Evolutionary conservation across 2,113 vertebrate species (phyloP).

Genomic region (Eublepharis macularius): DNA sequence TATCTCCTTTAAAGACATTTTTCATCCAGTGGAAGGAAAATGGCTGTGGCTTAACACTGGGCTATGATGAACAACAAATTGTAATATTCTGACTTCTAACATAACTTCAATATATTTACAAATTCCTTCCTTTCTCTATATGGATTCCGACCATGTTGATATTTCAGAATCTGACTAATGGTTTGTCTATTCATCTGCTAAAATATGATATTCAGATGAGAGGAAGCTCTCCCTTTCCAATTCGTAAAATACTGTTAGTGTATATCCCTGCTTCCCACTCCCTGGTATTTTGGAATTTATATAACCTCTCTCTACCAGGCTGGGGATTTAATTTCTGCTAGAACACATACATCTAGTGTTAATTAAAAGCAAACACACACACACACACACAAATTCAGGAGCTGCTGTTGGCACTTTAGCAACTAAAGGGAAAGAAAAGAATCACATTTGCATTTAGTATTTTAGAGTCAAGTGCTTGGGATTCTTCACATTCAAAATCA

Average conservation of each 20-base stretch:
- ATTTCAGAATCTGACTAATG: neutral
- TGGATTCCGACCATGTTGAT: neutral
- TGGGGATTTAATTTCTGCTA: neutral
- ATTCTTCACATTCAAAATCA: neutral
- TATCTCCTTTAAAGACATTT: conserved; percentile 17
- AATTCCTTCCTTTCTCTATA: conserved; percentile 9
- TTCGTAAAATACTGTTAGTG: neutral
- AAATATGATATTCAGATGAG: neutral
- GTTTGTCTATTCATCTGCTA: neutral
- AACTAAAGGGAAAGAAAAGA: neutral
- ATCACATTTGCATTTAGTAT: neutral
- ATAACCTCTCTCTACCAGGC: neutral
- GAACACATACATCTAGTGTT: neutral
- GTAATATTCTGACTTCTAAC: neutral
- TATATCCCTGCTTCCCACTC: neutral
- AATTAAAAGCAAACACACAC: neutral
- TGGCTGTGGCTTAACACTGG: neutral
- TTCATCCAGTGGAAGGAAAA: conserved; percentile 5
- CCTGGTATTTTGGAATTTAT: conserved; percentile 1
- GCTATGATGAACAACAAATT: neutral
- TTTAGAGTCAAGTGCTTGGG: neutral
- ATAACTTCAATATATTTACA: neutral
- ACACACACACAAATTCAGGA: neutral
- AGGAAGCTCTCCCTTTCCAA: neutral
- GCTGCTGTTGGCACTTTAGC: neutral